Percentiles rank a stretch among this genome's conserved stretches.
These are phyloP conservation scores for Glossophaga mutica DNA, from an alignment of 2,797 vertebrate species.

Conservation along the genomic window DNA sequence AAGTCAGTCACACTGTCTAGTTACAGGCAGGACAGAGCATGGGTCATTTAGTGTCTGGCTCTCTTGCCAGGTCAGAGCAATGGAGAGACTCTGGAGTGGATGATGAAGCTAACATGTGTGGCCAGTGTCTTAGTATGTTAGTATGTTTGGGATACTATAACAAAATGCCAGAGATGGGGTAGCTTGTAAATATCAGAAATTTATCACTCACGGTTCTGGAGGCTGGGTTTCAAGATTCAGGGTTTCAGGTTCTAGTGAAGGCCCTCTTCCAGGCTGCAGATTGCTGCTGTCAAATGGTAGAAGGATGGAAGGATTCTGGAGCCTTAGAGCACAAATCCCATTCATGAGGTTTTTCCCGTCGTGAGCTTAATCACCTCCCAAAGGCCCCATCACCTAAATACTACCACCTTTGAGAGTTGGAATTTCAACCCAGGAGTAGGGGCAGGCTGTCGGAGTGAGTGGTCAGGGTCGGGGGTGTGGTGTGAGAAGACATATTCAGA, in stretches of 20 bases:
- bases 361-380: neutral
- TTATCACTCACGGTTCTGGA: neutral
- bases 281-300: neutral
- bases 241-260: neutral
- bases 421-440: neutral
- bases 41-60: neutral
- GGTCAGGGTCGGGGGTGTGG: too few species aligned
- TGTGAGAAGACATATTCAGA: neutral
- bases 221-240: neutral
- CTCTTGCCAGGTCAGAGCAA: neutral
- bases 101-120: neutral
- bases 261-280: neutral
- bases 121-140: neutral
- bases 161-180: neutral
- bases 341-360: neutral
- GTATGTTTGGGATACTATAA: neutral
- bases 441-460: fast-evolving
- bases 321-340: neutral
- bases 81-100: neutral
- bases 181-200: neutral
- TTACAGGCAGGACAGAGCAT: neutral
- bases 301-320: neutral
- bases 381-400: neutral
- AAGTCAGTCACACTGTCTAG: neutral
- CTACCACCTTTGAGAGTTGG: neutral